Conservation (phyloP, 2,113 vertebrate genomes). For the Gambusia holbrooki region DNA sequence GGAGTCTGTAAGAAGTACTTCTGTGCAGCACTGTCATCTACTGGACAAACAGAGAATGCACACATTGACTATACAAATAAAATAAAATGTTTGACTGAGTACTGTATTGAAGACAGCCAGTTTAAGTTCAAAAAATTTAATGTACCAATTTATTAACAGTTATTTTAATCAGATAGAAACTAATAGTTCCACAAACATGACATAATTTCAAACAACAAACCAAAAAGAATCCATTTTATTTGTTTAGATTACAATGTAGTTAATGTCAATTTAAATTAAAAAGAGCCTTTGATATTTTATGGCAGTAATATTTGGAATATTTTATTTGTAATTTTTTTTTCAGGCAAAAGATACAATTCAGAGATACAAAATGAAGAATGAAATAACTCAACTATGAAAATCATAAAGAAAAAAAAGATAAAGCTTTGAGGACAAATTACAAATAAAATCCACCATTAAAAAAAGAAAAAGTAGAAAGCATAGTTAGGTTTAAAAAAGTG, state of each 20-base stretch:
- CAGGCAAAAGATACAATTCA: background rate
- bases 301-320: background rate
- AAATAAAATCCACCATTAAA: background rate
- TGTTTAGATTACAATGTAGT: background rate
- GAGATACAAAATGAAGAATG: background rate
- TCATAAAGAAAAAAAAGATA: background rate
- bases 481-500: background rate
- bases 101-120: no score
- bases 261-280: background rate
- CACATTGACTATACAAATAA: background rate
- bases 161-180: background rate
- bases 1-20: fast-evolving
- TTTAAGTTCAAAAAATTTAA: background rate
- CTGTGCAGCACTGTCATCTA: conserved; percentile 1
- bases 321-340: background rate
- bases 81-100: no score
- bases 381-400: background rate
- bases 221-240: background rate
- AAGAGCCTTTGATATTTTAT: background rate
- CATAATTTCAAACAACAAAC: background rate
- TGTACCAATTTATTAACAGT: background rate
- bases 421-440: background rate
- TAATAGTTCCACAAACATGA: no score
- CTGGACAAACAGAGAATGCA: background rate
- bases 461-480: background rate